Evolutionary conservation across 2,888 invertebrate genomes (phyloP), one percentile per base, ranked within the genome.

Genomic region (Rhorus exstirpatorius): DNA sequence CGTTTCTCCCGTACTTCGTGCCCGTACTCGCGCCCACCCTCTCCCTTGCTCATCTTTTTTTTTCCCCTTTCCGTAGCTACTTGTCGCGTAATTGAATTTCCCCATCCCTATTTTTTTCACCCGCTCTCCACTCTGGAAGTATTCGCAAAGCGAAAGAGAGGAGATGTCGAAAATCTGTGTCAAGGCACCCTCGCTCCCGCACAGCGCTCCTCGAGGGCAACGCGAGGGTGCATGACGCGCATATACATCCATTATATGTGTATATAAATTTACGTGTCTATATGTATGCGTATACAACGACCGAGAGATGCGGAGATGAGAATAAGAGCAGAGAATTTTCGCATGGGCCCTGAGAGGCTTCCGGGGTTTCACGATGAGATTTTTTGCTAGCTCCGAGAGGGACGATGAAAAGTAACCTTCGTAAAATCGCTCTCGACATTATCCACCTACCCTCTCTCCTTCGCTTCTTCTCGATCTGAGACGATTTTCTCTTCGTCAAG

Each of bases 61-160:
- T 17, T 51, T 60, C 2, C 7, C 8, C 4, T n/a, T 41, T 38
- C 41, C n/a, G 49, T 49, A 21, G 55, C 55, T 17, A 19, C 17
- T 51, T 49, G 19, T 31, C 70, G 63, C 24, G 84, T 91, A 90
- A 91, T 90, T 89, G 89, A 90, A 90, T 90, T 86, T 83, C 80
- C 65, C 77, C 85, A n/a, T n/a, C 21, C 49, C 31, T 31, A 44
- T 84, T 87, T 88, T 88, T 85, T 77, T 72, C 51, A 61, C 46
- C 76, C 71, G 51, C 51, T 61, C 24, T 35, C 53, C 46, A 35
- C 41, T 21, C 19, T 35, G 26, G 75, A 14, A 49, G 31, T 31
- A 24, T n/a, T 21, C 6, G 19, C 1, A 3, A 51, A 53, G 53
- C 51, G 38, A 55, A 53, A 60, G 21, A n/a, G 24, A 24, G 70